phyloP scores from a whole-genome alignment of 1,140 invertebrate genomes.

The Aleiodes sp. region DNA sequence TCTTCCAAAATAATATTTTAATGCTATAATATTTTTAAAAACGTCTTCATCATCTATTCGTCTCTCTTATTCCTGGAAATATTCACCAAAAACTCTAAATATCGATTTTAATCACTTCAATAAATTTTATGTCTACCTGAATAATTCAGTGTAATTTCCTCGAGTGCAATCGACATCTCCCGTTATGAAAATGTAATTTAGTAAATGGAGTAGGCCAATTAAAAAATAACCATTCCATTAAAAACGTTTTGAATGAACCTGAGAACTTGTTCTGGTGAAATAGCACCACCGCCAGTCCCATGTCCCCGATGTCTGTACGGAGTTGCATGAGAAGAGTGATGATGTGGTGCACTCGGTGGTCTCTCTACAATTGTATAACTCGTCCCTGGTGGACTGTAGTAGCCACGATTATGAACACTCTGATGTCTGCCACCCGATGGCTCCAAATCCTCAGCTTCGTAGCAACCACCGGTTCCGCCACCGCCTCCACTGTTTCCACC shows the following conservation, averaged over 20 bases:
- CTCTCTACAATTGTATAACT: slow-evolving; percentile 87
- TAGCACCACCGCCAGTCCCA: slow-evolving; percentile 68
- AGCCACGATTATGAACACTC: slow-evolving; percentile 54
- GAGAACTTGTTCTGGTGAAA: slow-evolving; percentile 82
- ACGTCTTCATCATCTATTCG: too few relatives aligned
- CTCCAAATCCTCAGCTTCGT: slow-evolving; percentile 67
- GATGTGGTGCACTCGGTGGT: slow-evolving; percentile 77
- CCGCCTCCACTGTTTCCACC: slow-evolving; percentile 49
- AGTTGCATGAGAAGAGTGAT: slow-evolving; percentile 69
- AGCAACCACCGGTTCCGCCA: slow-evolving; percentile 53
- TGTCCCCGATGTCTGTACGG: slow-evolving; percentile 67
- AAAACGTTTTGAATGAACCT: slow-evolving; percentile 47
- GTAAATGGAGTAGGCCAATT: too few relatives aligned
- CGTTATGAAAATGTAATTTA: too few relatives aligned
- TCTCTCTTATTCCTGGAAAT: too few relatives aligned
- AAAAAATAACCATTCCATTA: background rate
- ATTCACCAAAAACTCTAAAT: too few relatives aligned
- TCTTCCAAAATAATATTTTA: too few relatives aligned
- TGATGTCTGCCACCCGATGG: slow-evolving; percentile 50
- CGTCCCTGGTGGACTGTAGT: slow-evolving; percentile 73
- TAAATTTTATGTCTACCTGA: too few relatives aligned
- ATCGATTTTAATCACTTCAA: too few relatives aligned
- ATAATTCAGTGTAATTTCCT: too few relatives aligned
- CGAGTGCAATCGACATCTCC: too few relatives aligned
- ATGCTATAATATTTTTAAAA: too few relatives aligned